Percentiles rank a stretch among this genome's conserved stretches.
phyloP scores from a whole-genome alignment of 2,797 vertebrate genomes.

The Gephyroberyx darwinii region DNA sequence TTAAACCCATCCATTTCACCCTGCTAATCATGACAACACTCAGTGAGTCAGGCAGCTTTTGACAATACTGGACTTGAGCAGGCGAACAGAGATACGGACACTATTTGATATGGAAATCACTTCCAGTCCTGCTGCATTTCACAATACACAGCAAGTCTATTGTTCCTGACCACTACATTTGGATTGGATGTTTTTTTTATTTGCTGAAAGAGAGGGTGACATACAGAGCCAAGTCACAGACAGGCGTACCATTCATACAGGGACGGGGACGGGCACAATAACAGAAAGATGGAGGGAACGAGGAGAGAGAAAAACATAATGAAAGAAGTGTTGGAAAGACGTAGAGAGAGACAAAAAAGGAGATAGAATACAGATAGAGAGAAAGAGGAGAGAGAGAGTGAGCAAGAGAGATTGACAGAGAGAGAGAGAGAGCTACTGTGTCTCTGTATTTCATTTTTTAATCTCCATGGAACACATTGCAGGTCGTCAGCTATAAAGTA shows the following conservation, averaged over 20 bases:
- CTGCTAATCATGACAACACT: background rate
- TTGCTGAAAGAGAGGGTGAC: constrained; percentile 13
- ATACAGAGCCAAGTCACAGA: constrained; percentile 16
- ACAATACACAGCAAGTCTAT: background rate
- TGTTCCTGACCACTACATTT: constrained; percentile 7
- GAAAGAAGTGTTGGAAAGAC: constrained; percentile 11
- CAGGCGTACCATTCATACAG: constrained; percentile 8
- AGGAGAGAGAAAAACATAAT: constrained; percentile 16
- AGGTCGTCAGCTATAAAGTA: constrained; percentile 73
- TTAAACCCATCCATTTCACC: constrained; percentile 31
- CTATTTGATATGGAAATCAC: constrained; percentile 35
- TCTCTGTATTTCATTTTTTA: constrained; percentile 64
- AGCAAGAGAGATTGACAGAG: constrained; percentile 13
- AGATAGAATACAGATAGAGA: background rate
- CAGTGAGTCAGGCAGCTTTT: too few species aligned
- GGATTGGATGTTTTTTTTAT: background rate
- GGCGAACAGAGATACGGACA: background rate
- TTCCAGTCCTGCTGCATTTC: background rate
- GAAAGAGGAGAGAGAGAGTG: constrained; percentile 13
- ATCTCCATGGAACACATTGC: constrained; percentile 70
- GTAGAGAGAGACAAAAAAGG: background rate
- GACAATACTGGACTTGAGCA: background rate
- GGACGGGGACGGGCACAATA: constrained; percentile 10
- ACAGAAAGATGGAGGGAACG: constrained; percentile 10
- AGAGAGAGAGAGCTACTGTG: constrained; percentile 2